Percentiles rank a stretch among this genome's conserved stretches.
Evolutionary conservation across 2,113 vertebrate genomes (phyloP).

Genomic region (Odocoileus virginianus): DNA sequence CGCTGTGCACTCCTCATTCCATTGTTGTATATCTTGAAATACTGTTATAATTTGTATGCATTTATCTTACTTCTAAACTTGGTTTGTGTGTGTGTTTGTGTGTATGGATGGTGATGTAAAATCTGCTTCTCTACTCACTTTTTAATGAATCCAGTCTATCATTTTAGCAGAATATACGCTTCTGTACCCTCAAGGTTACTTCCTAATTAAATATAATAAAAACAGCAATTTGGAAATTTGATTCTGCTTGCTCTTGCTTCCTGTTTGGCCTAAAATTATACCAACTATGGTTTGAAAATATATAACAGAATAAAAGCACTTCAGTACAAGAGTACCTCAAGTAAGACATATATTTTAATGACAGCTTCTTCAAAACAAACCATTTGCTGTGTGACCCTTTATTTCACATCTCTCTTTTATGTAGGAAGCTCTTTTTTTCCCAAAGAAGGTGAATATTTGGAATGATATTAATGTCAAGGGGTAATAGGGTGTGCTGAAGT

Average conservation of each 20-base stretch:
- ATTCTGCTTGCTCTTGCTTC: slow-evolving; percentile 55
- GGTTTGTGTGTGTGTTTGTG: not conserved
- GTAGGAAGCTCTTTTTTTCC: not conserved
- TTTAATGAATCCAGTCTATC: slow-evolving; percentile 67
- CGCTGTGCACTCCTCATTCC: not conserved
- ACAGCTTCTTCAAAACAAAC: slow-evolving; percentile 3
- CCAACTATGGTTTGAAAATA: slow-evolving; percentile 40
- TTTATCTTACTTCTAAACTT: not conserved
- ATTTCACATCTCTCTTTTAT: not conserved
- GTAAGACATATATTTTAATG: not conserved
- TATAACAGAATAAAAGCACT: slow-evolving; percentile 18
- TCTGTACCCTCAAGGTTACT: slow-evolving; percentile 67
- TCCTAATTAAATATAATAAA: slow-evolving; percentile 69
- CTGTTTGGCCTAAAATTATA: slow-evolving; percentile 51
- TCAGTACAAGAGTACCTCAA: not conserved
- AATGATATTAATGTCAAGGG: not conserved
- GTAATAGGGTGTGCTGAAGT: not conserved
- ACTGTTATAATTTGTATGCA: not conserved
- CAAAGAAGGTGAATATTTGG: not conserved
- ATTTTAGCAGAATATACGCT: slow-evolving; percentile 51
- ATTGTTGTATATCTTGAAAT: not conserved
- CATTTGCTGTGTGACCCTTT: not conserved
- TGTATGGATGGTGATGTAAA: not conserved
- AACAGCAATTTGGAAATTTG: slow-evolving; percentile 57
- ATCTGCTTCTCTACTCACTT: slow-evolving; percentile 21